Percentiles rank a stretch among this genome's conserved stretches.
Conservation (phyloP, 2,888 invertebrate genomes). For the Pterostichus niger region DNA sequence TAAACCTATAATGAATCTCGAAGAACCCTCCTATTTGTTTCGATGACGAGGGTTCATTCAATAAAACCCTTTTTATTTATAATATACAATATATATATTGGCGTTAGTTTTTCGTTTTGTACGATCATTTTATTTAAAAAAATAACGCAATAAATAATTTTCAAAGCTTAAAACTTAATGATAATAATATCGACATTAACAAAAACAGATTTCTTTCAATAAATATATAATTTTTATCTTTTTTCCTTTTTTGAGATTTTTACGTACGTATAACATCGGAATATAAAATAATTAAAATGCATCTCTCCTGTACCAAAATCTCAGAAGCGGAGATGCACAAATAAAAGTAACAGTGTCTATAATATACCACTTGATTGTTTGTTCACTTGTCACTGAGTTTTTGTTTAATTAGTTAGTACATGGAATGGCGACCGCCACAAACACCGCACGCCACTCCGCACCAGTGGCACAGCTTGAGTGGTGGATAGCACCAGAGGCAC, state of each 20-base stretch:
- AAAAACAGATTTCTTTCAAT: constrained; percentile 63
- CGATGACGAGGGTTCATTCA: constrained; percentile 52
- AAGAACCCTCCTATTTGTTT: constrained; percentile 58
- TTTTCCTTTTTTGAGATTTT: constrained; percentile 62
- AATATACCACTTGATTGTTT: constrained; percentile 10
- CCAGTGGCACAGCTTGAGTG: constrained; percentile 90
- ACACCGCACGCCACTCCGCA: constrained; percentile 89
- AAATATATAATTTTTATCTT: constrained; percentile 59
- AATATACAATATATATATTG: constrained; percentile 60
- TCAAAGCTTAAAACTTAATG: constrained; percentile 66
- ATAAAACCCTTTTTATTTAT: constrained; percentile 44
- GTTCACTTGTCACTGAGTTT: not conserved
- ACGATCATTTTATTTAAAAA: constrained; percentile 62
- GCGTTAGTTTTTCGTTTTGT: constrained; percentile 66
- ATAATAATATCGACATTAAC: constrained; percentile 67
- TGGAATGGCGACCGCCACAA: constrained; percentile 90
- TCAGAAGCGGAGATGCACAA: constrained; percentile 30
- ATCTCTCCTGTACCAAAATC: constrained; percentile 29
- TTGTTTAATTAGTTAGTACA: constrained; percentile 69
- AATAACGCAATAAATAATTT: constrained; percentile 67
- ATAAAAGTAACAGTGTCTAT: constrained; percentile 58
- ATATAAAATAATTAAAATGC: constrained; percentile 53
- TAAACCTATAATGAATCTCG: constrained; percentile 47
- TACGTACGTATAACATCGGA: constrained; percentile 61
- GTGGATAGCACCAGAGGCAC: constrained; percentile 96